Evolutionary conservation across 2,888 invertebrate genomes (phyloP).

Genomic region (Drosophila buzzatii): DNA sequence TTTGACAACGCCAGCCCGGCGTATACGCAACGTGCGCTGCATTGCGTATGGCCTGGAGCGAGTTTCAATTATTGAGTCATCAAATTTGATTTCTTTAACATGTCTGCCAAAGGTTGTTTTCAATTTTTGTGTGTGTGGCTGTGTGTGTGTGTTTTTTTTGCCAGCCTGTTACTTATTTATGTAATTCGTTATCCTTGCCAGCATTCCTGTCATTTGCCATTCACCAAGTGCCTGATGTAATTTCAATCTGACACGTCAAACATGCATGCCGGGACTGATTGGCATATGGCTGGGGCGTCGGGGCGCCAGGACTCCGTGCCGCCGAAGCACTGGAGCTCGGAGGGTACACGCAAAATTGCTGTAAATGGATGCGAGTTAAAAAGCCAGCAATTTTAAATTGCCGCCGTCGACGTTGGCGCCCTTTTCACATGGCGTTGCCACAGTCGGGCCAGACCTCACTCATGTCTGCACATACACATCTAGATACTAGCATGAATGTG

Average conservation of each 20-base stretch:
- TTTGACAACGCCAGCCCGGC: conserved; percentile 24
- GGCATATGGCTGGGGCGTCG: conserved; percentile 10
- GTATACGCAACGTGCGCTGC: conserved; percentile 48
- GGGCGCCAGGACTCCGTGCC: not conserved
- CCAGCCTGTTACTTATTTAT: conserved; percentile 59
- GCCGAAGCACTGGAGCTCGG: not conserved
- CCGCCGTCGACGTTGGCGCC: conserved; percentile 58
- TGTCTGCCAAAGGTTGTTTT: conserved; percentile 51
- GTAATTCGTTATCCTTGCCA: conserved; percentile 57
- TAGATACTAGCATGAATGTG: not conserved
- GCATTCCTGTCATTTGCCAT: conserved; percentile 44
- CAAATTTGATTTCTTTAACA: conserved; percentile 72
- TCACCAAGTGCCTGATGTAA: conserved; percentile 73
- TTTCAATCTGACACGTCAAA: conserved; percentile 73
- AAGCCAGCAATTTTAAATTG: conserved; percentile 81
- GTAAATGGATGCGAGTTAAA: conserved; percentile 81
- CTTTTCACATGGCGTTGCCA: conserved; percentile 31
- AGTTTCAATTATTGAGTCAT: conserved; percentile 80
- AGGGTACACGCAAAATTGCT: conserved; percentile 70
- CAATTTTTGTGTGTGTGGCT: conserved; percentile 26
- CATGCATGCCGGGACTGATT: conserved; percentile 23
- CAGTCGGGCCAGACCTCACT: conserved; percentile 12
- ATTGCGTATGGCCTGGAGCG: conserved; percentile 58
- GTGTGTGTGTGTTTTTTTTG: no score
- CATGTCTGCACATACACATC: not conserved